Base-by-base conservation (phyloP, 2,888 invertebrate genomes). In the Nomada ruficornis region DNA sequence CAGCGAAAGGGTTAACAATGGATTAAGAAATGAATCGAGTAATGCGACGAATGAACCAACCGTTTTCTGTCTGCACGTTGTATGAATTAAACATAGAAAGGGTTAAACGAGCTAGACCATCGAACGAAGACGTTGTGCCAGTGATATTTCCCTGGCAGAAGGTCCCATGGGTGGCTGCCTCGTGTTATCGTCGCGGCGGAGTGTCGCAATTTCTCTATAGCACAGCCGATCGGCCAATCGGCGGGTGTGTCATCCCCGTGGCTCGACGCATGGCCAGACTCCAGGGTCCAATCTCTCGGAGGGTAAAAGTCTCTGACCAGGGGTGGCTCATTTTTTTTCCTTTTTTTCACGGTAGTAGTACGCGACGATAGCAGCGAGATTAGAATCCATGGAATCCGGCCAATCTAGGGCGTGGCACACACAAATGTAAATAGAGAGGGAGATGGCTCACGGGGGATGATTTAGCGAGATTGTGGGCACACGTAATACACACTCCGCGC, bases 141-240 rank as follows among this genome's bases (percentile, higher is more conserved):
- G 18, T 0, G 44, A 64, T 59, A 29, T 57, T 42, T 20, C 36
- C 29, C 52, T 20, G 18, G 36, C 29, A 62, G 26, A 2, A 15
- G 29, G 29, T 69, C 60, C 60, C 62, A 47, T n/a, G 70, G 71
- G 69, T 26, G 26, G 72, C 7, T 29, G 62, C 54, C 26, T 55
- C 75, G 70, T 73, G 80, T 78, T 70, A 68, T 71, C 70, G 72
- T 69, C 68, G 76, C 44, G 78, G 67, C 42, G 70, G 63, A 64
- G 75, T 85, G 63, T 87, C 76, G 87, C 87, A 87, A 85, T 87
- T 71, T 80, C 83, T 86, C 87, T 87, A 72, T 87, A 87, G 85
- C 81, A 80, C 85, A 77, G 63, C 67, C 74, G 77, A 80, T 74
- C 80, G 80, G 75, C 82, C 85, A 86, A 86, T 78, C 83, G 72